A percentile compares a stretch with the other conserved stretches of the same genome.
Conservation (phyloP, 2,888 invertebrate species). For the Drosophila barbarae region DNA sequence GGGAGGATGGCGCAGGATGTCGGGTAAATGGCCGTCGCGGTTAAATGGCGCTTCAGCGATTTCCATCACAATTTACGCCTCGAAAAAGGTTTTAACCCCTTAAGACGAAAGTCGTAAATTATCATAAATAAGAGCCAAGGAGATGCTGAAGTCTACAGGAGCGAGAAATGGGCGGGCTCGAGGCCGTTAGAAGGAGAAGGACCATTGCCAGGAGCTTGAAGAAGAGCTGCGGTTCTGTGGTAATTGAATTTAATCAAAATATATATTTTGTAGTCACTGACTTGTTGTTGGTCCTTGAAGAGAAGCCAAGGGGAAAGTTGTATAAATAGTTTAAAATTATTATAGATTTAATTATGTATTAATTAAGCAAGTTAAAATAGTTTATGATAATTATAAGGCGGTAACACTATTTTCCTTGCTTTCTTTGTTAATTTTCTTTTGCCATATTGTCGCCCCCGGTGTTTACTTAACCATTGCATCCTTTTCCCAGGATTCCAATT, state of each 20-base stretch:
- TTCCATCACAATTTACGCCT: conserved; percentile 73
- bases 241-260: conserved; percentile 30
- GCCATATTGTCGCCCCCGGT: neutral
- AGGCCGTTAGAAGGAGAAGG: neutral
- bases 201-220: neutral
- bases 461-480: neutral
- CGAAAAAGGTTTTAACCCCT: conserved; percentile 51
- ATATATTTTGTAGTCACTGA: conserved; percentile 7
- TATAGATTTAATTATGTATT: neutral
- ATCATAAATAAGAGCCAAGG: conserved; percentile 44
- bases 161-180: neutral
- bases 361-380: neutral
- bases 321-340: neutral
- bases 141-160: neutral
- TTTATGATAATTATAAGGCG: neutral
- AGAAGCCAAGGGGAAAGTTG: neutral
- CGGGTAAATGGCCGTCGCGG: conserved; percentile 71
- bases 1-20: neutral
- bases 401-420: neutral
- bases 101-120: conserved; percentile 53
- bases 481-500: neutral
- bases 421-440: neutral
- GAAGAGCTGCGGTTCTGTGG: conserved; percentile 12
- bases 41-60: conserved; percentile 75
- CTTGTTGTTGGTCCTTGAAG: neutral